Evolutionary conservation across 2,113 vertebrate genomes (phyloP).

Genomic region (Plecturocebus donacophilus): DNA sequence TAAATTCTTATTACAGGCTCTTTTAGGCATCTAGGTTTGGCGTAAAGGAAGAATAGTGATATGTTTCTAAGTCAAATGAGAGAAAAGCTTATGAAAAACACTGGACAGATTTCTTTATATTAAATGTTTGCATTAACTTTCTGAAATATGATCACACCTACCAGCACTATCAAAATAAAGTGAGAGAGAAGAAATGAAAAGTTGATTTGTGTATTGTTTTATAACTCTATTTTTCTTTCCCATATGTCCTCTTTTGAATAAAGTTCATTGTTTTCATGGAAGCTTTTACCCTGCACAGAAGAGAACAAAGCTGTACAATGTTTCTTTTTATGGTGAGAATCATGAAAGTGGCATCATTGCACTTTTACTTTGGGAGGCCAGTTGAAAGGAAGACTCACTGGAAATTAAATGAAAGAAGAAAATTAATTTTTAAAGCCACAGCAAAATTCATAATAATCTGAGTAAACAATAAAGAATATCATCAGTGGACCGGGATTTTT

Average conservation of each 20-base stretch:
- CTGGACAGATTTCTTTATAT: neutral
- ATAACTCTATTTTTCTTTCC: neutral
- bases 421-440: neutral
- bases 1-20: neutral
- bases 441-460: neutral
- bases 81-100: neutral
- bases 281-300: neutral
- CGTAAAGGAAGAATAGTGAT: neutral
- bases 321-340: neutral
- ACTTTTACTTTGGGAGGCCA: neutral
- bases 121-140: neutral
- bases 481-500: neutral
- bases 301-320: neutral
- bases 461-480: neutral
- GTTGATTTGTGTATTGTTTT: neutral
- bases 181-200: neutral
- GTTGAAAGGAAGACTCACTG: neutral
- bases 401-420: neutral
- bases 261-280: constrained; percentile 6
- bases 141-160: neutral
- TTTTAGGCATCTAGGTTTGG: neutral
- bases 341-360: neutral
- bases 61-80: neutral
- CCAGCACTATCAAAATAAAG: neutral
- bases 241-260: neutral